Conservation (phyloP, 1,140 invertebrate species). For the Drosophila pruinosa region DNA sequence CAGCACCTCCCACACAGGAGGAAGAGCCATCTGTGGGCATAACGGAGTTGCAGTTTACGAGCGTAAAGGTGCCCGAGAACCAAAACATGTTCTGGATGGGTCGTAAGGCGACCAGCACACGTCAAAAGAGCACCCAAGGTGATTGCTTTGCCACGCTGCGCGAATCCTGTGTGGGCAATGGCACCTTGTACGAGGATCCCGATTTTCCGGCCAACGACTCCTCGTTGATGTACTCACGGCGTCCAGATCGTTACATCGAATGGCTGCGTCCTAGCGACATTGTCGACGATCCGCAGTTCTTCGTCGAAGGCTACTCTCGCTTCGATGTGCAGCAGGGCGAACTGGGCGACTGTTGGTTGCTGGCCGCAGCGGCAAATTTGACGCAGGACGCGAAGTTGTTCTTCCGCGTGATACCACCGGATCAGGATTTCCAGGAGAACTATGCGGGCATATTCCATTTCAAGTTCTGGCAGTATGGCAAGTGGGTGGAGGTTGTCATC, state of each 20-base stretch:
- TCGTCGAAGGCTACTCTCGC: constrained; percentile 96
- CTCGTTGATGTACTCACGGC: constrained; percentile 91
- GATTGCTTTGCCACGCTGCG: constrained; percentile 89
- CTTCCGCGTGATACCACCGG: constrained; percentile 96
- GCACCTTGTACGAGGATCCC: constrained; percentile 93
- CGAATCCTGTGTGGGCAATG: constrained; percentile 87
- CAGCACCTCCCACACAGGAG: constrained; percentile 54
- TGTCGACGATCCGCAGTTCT: constrained; percentile 92
- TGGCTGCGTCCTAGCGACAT: constrained; percentile 95
- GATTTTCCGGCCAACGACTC: constrained; percentile 91
- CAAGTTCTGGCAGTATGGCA: constrained; percentile 98
- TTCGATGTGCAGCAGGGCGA: constrained; percentile 99
- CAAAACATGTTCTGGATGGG: constrained; percentile 79
- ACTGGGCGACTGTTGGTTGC: constrained; percentile 98
- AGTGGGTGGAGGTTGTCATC: constrained; percentile 96
- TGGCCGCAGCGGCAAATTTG: constrained; percentile 97
- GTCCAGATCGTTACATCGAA: constrained; percentile 89
- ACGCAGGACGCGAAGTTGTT: constrained; percentile 94
- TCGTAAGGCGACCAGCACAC: constrained; percentile 54
- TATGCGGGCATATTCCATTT: constrained; percentile 98
- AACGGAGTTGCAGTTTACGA: constrained; percentile 68
- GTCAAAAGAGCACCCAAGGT: constrained; percentile 78
- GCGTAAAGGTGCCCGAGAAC: constrained; percentile 76
- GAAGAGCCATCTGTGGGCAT: constrained; percentile 74
- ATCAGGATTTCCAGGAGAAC: constrained; percentile 96